A percentile compares a stretch with the other conserved stretches of the same genome.
Evolutionary conservation across 2,888 invertebrate genomes (phyloP).

Genomic region (Liopterus haemorrhoidalis): DNA sequence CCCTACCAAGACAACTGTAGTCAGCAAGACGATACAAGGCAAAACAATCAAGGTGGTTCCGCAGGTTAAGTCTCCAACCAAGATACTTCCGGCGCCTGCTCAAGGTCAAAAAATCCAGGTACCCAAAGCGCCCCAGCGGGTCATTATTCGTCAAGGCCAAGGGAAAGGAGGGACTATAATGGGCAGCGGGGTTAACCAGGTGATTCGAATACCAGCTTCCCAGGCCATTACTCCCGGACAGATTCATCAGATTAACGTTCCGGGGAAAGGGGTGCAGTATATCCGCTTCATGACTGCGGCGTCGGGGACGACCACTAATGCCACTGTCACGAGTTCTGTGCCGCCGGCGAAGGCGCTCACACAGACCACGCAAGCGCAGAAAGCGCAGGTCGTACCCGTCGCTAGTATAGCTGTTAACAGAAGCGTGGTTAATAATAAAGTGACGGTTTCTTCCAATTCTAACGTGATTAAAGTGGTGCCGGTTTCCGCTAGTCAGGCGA

Average conservation of each 20-base stretch:
- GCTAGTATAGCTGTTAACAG: slow-evolving; percentile 16
- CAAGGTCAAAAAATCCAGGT: slow-evolving; percentile 38
- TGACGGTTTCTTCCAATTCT: too few species aligned
- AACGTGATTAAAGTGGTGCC: slow-evolving; percentile 16
- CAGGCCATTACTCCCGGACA: slow-evolving; percentile 45
- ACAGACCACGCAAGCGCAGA: slow-evolving; percentile 7
- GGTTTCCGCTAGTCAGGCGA: slow-evolving; percentile 35
- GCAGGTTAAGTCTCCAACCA: slow-evolving; percentile 60
- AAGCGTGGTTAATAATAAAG: not conserved
- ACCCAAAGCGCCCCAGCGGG: slow-evolving; percentile 47
- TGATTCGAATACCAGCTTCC: slow-evolving; percentile 49
- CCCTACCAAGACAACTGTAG: slow-evolving; percentile 46
- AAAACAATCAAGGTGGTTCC: slow-evolving; percentile 43
- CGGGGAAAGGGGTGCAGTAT: slow-evolving; percentile 64
- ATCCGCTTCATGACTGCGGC: slow-evolving; percentile 61
- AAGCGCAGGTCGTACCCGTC: slow-evolving; percentile 25
- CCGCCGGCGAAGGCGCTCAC: slow-evolving; percentile 5
- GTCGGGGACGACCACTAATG: slow-evolving; percentile 40
- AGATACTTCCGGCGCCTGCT: slow-evolving; percentile 59
- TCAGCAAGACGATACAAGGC: slow-evolving; percentile 38
- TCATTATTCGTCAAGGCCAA: slow-evolving; percentile 48
- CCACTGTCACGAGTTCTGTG: slow-evolving; percentile 28
- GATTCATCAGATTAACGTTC: slow-evolving; percentile 67
- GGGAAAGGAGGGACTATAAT: slow-evolving; percentile 27
- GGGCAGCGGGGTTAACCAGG: slow-evolving; percentile 40